phyloP scores from a whole-genome alignment of 2,888 invertebrate genomes.

The Xylophagus ater region DNA sequence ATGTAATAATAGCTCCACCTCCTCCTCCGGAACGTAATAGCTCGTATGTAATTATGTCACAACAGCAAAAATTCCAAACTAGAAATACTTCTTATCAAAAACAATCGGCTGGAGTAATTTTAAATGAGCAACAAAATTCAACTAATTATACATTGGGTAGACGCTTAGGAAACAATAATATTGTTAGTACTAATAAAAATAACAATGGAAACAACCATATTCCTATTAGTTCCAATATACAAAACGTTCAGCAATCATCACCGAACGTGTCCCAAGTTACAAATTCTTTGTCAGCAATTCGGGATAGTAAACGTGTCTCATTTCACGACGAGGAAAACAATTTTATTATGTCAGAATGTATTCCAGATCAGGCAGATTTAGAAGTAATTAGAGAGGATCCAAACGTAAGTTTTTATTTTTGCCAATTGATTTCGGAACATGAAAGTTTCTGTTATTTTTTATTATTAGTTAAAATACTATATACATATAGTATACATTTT shows the following conservation, averaged over 20 bases:
- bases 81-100: no score
- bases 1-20: constrained; percentile 43
- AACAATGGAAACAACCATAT: constrained; percentile 22
- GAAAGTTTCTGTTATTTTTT: no score
- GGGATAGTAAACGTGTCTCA: constrained; percentile 55
- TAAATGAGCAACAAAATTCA: no score
- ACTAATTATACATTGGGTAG: not conserved
- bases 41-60: constrained; percentile 76
- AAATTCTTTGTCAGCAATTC: constrained; percentile 17
- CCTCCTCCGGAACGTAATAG: constrained; percentile 81
- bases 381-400: constrained; percentile 61
- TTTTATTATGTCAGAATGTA: constrained; percentile 24
- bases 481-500: no score
- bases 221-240: no score
- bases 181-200: constrained; percentile 5
- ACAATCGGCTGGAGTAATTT: no score
- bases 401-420: constrained; percentile 69
- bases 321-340: constrained; percentile 56
- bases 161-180: not conserved
- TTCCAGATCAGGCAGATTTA: constrained; percentile 36
- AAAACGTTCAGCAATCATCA: no score
- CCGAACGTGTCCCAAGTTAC: no score
- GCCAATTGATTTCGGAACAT: no score
- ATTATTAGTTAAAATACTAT: no score
- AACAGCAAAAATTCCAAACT: constrained; percentile 39